phyloP scores from a whole-genome alignment of 2,797 vertebrate species.

The Prunella strophiata region DNA sequence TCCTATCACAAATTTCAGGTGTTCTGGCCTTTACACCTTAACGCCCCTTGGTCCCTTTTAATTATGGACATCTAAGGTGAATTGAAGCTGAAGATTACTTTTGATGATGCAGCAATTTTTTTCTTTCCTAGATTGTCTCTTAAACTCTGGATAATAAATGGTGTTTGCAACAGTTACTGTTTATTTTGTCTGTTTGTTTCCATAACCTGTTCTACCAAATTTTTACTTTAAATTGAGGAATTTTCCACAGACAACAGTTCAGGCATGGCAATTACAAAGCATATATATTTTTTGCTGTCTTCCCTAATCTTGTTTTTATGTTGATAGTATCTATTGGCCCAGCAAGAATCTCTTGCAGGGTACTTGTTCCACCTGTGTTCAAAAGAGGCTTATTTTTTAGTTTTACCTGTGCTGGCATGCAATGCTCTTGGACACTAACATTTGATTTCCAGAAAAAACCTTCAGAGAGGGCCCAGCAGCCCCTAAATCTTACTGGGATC shows the following conservation, averaged over 20 bases:
- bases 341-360: not conserved
- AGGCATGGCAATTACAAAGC: not conserved
- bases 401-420: not conserved
- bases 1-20: not conserved
- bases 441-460: not conserved
- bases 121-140: not conserved
- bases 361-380: not conserved
- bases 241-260: not conserved
- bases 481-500: not conserved
- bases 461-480: not conserved
- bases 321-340: not conserved
- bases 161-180: not conserved
- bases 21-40: not conserved
- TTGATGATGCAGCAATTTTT: not conserved
- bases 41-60: rapidly evolving
- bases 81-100: not conserved
- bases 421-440: not conserved
- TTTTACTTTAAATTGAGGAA: not conserved
- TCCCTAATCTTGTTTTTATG: not conserved
- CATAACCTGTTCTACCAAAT: not conserved
- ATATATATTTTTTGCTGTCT: not conserved
- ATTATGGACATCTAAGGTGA: not conserved
- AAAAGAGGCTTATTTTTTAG: not conserved
- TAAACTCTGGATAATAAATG: not conserved
- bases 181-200: not conserved